Conservation (phyloP, 1,140 invertebrate genomes). For the Propsilocerus akamusi region DNA sequence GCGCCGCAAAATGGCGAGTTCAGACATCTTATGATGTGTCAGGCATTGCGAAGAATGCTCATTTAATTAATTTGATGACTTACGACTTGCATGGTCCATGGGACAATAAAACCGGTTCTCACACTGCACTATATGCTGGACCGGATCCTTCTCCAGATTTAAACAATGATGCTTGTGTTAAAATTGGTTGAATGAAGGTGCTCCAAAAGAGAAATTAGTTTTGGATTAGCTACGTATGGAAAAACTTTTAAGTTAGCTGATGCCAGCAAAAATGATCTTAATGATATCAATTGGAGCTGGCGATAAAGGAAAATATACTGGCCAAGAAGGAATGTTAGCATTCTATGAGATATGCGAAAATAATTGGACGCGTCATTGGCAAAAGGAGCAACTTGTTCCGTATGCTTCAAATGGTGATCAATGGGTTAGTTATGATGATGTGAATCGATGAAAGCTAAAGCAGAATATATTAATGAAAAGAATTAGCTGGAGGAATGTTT, state of each 20-base stretch:
- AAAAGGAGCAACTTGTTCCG: too few relatives aligned
- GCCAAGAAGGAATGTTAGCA: conserved; percentile 44
- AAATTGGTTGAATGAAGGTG: conserved; percentile 39
- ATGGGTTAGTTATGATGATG: conserved; percentile 27
- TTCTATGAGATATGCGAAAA: conserved; percentile 48
- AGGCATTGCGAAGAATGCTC: too few relatives aligned
- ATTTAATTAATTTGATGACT: conserved; percentile 45
- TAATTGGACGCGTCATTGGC: conserved; percentile 12
- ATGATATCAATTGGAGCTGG: conserved; percentile 34
- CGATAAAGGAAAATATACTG: conserved; percentile 46
- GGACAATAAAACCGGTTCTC: conserved; percentile 35
- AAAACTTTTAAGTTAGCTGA: conserved; percentile 38
- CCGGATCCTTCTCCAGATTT: conserved; percentile 1
- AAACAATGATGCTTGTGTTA: conserved; percentile 28
- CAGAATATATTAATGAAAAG: conserved; percentile 16
- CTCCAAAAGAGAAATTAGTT: too few relatives aligned
- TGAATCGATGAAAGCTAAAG: conserved; percentile 23
- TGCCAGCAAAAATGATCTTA: conserved; percentile 24
- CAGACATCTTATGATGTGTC: conserved; percentile 37
- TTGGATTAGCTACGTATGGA: conserved; percentile 52
- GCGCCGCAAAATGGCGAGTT: conserved; percentile 29
- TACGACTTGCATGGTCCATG: conserved; percentile 53
- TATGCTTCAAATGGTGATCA: conserved; percentile 22
- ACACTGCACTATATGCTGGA: conserved; percentile 33
- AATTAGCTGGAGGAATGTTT: conserved; percentile 36